Evolutionary conservation across 2,797 vertebrate genomes (phyloP).

Genomic region (Sylvilagus floridanus): DNA sequence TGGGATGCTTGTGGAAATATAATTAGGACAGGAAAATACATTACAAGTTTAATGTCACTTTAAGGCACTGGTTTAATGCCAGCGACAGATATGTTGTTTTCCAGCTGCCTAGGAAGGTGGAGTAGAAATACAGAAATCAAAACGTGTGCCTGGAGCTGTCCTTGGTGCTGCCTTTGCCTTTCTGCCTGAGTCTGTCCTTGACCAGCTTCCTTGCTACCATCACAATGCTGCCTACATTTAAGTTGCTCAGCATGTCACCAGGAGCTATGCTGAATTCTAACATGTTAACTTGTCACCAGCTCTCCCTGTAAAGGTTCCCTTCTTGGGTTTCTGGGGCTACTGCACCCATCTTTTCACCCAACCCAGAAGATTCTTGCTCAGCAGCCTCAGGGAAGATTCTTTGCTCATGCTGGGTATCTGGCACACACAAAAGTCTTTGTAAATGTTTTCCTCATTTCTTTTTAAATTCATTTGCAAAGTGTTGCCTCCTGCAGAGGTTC

Average conservation of each 20-base stretch:
- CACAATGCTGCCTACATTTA: background rate
- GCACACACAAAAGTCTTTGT: background rate
- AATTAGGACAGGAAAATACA: background rate
- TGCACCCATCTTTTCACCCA: background rate
- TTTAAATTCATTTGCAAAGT: constrained; percentile 51
- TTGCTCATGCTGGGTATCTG: background rate
- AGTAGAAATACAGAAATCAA: background rate
- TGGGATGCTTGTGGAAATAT: background rate
- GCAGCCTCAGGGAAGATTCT: background rate
- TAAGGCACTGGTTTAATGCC: background rate
- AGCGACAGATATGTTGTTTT: background rate
- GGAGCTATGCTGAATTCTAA: background rate
- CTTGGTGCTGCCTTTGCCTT: background rate
- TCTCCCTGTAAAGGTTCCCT: background rate
- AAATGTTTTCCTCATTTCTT: constrained; percentile 51
- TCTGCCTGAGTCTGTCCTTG: background rate
- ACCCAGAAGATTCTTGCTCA: background rate
- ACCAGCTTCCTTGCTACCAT: background rate
- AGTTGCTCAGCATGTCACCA: background rate
- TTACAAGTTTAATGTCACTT: background rate
- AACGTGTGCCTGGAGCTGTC: background rate
- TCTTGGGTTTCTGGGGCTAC: background rate
- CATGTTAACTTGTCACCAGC: background rate
- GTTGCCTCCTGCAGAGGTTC: constrained; percentile 26
- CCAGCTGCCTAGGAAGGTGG: background rate